Evolutionary conservation across 2,113 vertebrate genomes (phyloP), one percentile per base, ranked within the genome.

Genomic region (Passer montanus): DNA sequence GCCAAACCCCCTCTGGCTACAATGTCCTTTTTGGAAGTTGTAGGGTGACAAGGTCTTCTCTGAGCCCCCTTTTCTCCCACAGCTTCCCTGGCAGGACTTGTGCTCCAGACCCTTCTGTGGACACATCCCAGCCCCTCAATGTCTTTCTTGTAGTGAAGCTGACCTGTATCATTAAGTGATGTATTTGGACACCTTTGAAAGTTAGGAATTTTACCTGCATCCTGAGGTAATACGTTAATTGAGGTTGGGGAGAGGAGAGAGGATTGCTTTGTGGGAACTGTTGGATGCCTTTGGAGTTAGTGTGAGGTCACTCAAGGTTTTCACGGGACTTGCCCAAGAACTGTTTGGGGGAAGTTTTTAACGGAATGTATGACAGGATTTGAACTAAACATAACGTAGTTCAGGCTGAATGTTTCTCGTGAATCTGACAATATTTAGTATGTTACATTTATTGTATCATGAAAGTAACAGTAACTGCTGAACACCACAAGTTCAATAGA

Each of bases 1-100:
- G 21, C 41, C 0, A 0, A 15, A 11, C 5, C 28, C 16, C 16
- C 27, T n/a, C 53, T 62, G 13, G 13, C 30, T 47, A 23, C n/a
- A 22, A 0, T 1, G 7, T 83, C 62, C 30, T 69, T n/a, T 35
- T 14, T 68, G 41, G 24, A 5, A 31, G 20, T 1, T 24, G 19
- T 41, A 41, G n/a, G 21, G 43, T n/a, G 7, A 27, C 47, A 7
- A 89, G 26, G 3, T 76, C 62, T 60, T 44, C 39, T 60, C 41
- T 69, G 24, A 69, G 9, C 47, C 8, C 31, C 8, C 14, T 83
- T 52, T 62, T 60, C 30, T 55, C 6, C 41, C 47, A 53, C 28
- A 31, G 11, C 39, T 39, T 41, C 47, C 24, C 26, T 49, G 41
- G 19, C 0, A 55, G 70, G 21, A 33, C 10, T 15, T 35, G 7